Percentiles rank a stretch among this genome's conserved stretches.
phyloP scores from a whole-genome alignment of 92 coral and sea anemone genomes.

The Bergia sp. region DNA sequence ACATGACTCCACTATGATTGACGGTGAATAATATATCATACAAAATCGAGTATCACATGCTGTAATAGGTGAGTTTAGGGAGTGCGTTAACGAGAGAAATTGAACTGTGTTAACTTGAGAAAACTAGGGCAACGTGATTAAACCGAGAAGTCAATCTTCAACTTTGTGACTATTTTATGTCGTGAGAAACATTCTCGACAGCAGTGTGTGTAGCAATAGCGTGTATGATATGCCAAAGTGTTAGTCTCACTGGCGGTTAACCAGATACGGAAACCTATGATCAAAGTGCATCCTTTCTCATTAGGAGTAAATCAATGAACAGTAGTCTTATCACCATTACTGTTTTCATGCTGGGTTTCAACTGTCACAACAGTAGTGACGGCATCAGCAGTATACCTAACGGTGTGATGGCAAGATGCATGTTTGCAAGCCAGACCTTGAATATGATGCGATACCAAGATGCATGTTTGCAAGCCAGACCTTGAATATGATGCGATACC shows the following conservation, averaged over 20 bases:
- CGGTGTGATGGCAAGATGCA: neutral
- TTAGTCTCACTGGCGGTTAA: neutral
- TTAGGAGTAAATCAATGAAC: neutral
- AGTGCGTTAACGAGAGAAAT: too few relatives aligned
- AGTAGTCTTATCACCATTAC: neutral
- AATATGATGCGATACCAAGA: too few relatives aligned
- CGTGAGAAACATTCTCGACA: too few relatives aligned
- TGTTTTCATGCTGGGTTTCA: neutral
- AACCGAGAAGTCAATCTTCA: too few relatives aligned
- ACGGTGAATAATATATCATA: too few relatives aligned
- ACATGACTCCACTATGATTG: too few relatives aligned
- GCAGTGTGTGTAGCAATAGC: neutral
- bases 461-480: too few relatives aligned
- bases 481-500: neutral
- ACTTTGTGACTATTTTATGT: too few relatives aligned
- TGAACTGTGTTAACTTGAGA: too few relatives aligned
- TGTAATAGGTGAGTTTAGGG: too few relatives aligned
- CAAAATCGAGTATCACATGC: too few relatives aligned
- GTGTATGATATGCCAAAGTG: neutral
- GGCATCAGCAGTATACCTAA: neutral
- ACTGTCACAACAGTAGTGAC: neutral
- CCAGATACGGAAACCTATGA: neutral
- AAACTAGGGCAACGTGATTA: too few relatives aligned
- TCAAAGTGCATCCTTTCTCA: neutral
- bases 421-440: neutral